Evolutionary conservation across 2,888 invertebrate species (phyloP).

Genomic region (Shargacucullia verbasci): DNA sequence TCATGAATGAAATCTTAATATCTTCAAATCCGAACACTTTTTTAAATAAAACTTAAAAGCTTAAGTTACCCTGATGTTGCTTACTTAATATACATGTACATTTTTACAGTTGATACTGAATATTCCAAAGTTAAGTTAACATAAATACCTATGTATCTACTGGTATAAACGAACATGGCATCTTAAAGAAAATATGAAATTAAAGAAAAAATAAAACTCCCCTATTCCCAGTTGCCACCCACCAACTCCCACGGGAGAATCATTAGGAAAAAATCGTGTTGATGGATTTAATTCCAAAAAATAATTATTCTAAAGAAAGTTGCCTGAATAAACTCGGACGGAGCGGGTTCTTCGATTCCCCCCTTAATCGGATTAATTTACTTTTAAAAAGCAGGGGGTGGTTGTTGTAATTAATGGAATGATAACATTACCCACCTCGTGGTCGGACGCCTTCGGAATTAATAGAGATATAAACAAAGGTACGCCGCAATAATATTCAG

Average conservation of each 20-base stretch:
- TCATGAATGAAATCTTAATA: too few relatives aligned
- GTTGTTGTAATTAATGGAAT: constrained; percentile 89
- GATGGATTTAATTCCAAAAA: constrained; percentile 90
- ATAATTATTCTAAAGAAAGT: constrained; percentile 89
- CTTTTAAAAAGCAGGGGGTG: constrained; percentile 87
- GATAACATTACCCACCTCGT: constrained; percentile 87
- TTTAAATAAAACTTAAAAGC: too few relatives aligned
- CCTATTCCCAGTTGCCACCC: constrained; percentile 64
- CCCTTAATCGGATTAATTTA: constrained; percentile 89
- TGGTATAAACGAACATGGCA: constrained; percentile 5
- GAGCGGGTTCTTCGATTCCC: constrained; percentile 88
- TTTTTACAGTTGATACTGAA: too few relatives aligned
- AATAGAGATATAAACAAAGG: constrained; percentile 64
- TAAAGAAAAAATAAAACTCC: constrained; percentile 74
- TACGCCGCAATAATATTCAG: constrained; percentile 53
- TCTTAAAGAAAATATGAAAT: constrained; percentile 66
- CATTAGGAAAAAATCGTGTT: constrained; percentile 89
- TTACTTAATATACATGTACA: too few relatives aligned
- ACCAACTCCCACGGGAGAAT: constrained; percentile 83
- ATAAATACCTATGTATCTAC: too few relatives aligned
- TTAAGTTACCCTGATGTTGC: too few relatives aligned
- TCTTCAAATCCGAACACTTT: too few relatives aligned
- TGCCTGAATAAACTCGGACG: constrained; percentile 87
- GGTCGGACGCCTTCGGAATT: constrained; percentile 79
- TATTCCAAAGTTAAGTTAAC: too few relatives aligned